phyloP scores from a whole-genome alignment of 2,113 vertebrate genomes.

The Xyrauchen texanus region DNA sequence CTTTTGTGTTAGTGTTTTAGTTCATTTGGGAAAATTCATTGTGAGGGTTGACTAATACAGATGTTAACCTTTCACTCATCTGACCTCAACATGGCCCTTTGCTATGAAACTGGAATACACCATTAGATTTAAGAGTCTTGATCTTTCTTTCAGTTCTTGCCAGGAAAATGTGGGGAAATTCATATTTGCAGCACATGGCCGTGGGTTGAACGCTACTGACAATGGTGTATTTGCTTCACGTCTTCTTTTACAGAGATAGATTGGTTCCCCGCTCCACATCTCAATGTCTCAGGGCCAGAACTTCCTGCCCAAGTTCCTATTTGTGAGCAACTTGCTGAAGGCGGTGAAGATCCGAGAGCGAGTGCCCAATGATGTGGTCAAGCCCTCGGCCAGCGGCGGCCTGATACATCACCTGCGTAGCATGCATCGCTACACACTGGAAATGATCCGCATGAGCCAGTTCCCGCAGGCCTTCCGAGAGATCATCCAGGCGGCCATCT shows the following conservation, averaged over 20 bases:
- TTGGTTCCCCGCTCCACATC: conserved; percentile 58
- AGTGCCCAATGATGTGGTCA: conserved; percentile 90
- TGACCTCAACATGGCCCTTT: conserved; percentile 22
- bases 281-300: conserved; percentile 89
- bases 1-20: not conserved
- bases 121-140: not conserved
- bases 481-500: conserved; percentile 87
- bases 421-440: conserved; percentile 93
- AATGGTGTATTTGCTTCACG: conserved; percentile 18
- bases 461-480: conserved; percentile 93
- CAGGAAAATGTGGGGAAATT: conserved; percentile 5
- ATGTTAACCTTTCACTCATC: conserved; percentile 5
- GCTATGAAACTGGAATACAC: too few relatives aligned
- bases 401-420: conserved; percentile 90
- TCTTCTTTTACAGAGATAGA: conserved; percentile 45
- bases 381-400: conserved; percentile 73
- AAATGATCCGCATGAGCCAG: conserved; percentile 97
- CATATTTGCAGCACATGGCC: not conserved
- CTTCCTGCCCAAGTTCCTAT: conserved; percentile 94
- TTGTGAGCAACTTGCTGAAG: conserved; percentile 96
- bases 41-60: not conserved
- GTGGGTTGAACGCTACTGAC: not conserved
- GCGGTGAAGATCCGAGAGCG: conserved; percentile 94
- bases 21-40: not conserved
- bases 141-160: conserved; percentile 8